Evolutionary conservation across 1,140 invertebrate species (phyloP).

Genomic region (Drosophila orosa): DNA sequence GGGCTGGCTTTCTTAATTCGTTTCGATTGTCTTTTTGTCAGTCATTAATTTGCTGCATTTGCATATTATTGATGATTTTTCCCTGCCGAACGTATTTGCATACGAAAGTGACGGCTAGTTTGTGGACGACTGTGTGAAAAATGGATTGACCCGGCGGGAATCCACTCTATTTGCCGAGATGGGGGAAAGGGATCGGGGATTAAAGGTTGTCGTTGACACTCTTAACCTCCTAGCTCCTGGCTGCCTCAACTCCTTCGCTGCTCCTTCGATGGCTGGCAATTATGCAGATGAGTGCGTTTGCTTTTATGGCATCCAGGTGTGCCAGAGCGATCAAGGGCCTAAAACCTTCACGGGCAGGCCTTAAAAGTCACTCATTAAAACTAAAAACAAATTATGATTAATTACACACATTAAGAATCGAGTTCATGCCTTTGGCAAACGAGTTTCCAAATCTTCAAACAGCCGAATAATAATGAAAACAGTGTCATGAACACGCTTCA

Average conservation of each 20-base stretch:
- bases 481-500: conserved; percentile 75
- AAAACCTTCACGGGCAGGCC: conserved; percentile 34
- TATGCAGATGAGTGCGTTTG: conserved; percentile 56
- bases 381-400: conserved; percentile 79
- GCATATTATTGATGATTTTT: conserved; percentile 80
- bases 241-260: conserved; percentile 4
- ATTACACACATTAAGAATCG: conserved; percentile 75
- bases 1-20: conserved; percentile 76
- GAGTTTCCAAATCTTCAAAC: conserved; percentile 66
- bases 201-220: conserved; percentile 47
- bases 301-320: conserved; percentile 69
- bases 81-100: conserved; percentile 58
- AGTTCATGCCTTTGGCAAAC: conserved; percentile 76
- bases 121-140: conserved; percentile 64
- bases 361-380: conserved; percentile 60
- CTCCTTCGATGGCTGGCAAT: conserved; percentile 17
- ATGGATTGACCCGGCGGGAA: conserved; percentile 42
- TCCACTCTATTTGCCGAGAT: background rate
- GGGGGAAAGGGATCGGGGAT: background rate
- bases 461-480: conserved; percentile 52
- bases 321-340: background rate
- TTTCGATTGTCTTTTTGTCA: conserved; percentile 83
- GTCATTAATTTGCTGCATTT: conserved; percentile 82
- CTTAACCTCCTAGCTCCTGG: conserved; percentile 25
- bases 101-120: conserved; percentile 35